Evolutionary conservation across 2,888 invertebrate species (phyloP), one percentile per base, ranked within the genome.

Genomic region (Seira musarum): DNA sequence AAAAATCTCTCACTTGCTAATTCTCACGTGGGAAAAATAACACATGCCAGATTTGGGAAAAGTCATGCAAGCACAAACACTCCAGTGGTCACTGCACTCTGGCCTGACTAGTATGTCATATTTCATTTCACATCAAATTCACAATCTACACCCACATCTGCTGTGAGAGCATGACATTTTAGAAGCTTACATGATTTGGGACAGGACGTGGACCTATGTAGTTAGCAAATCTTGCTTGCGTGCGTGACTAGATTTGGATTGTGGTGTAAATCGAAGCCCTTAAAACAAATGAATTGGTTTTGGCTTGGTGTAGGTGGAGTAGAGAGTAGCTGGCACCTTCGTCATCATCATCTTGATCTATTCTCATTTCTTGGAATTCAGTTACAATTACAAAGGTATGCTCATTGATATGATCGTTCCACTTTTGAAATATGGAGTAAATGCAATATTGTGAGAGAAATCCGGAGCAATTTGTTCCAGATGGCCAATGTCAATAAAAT

Each of bases 381-480:
- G 40, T 5, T 5, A 13, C 40, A 40, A 8, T 5, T 40, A 13
- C 13, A 40, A 40, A 40, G 40, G 5, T 40, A 13, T 40, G 40
- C 40, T 5, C 40, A 40, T 8, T 8, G 40, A 5, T 40, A 40
- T 40, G 40, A 8, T 40, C 6, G 40, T 40, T 40, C 40, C n/a
- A n/a, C n/a, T n/a, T n/a, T n/a, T n/a, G n/a, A 40, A 40, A 40
- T 40, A 40, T 40, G 40, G 5, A 40, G 13, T 40, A 40, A 40
- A 8, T 5, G 40, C 13, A 8, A 40, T 22, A n/a, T n/a, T n/a
- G n/a, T n/a, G 25, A 25, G 13, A 25, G 53, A 10, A 67, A 74
- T 61, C 46, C 19, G 40, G 13, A 21, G 30, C 68, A 76, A 76
- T 76, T 76, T 76, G 68, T 68, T 49, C 61, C n/a, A 49, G 10